Percentiles rank a stretch among this genome's conserved stretches.
Conservation (phyloP, 2,888 invertebrate genomes). For the Lapara coniferarum region DNA sequence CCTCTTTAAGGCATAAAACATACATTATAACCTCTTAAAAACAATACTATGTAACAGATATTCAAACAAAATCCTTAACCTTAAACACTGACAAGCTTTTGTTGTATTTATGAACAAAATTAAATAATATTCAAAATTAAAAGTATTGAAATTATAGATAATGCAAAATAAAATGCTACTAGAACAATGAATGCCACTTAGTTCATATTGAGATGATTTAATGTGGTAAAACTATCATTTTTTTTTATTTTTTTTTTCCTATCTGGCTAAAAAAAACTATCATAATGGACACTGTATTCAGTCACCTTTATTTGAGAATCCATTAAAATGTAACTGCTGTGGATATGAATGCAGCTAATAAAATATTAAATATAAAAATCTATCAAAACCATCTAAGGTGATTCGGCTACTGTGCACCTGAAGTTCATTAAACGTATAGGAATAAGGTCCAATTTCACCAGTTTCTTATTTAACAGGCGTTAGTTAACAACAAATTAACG, state of each 20-base stretch:
- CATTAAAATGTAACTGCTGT: neutral
- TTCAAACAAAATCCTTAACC: neutral
- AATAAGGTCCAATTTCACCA: too few relatives aligned
- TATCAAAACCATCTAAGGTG: neutral
- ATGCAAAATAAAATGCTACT: neutral
- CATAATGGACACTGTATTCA: neutral
- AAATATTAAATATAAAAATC: neutral
- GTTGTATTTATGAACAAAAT: too few relatives aligned
- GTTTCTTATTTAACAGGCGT: too few relatives aligned
- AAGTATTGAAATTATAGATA: neutral
- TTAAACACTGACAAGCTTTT: too few relatives aligned
- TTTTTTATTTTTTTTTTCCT: too few relatives aligned
- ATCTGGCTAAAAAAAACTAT: too few relatives aligned
- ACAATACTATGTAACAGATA: neutral
- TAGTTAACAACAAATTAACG: too few relatives aligned
- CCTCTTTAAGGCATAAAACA: neutral
- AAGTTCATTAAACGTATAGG: too few relatives aligned
- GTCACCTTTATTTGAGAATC: constrained; percentile 12
- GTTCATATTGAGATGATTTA: neutral
- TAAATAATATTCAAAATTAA: too few relatives aligned
- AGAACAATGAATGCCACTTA: neutral
- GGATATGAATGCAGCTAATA: neutral
- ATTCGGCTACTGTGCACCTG: too few relatives aligned
- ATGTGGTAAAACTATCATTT: neutral
- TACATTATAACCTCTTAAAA: neutral